These are phyloP conservation scores for Scelioninae gen. 1 DNA, from an alignment of 2,888 invertebrate genomes.

Conservation along the genomic window DNA sequence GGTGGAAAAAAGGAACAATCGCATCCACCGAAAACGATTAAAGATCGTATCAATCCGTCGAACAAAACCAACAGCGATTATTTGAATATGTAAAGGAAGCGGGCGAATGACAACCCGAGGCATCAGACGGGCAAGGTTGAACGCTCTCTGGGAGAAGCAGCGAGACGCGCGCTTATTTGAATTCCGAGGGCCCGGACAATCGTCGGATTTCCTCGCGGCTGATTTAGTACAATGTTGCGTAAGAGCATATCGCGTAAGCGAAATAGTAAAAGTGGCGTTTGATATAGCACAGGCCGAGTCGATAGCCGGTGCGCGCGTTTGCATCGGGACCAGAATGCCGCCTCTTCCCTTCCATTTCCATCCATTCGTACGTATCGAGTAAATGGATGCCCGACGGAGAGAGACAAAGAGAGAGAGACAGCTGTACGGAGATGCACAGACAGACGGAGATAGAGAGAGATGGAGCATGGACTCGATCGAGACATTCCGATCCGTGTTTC, in stretches of 20 bases:
- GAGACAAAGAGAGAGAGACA: too few relatives aligned
- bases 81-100: slow-evolving; percentile 61
- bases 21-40: slow-evolving; percentile 59
- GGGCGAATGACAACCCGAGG: slow-evolving; percentile 44
- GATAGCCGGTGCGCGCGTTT: slow-evolving; percentile 72
- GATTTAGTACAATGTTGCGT: slow-evolving; percentile 67
- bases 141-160: slow-evolving; percentile 35
- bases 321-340: slow-evolving; percentile 65
- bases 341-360: slow-evolving; percentile 67
- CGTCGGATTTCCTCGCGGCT: slow-evolving; percentile 59
- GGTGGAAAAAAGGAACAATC: slow-evolving; percentile 39
- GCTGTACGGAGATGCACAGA: background rate
- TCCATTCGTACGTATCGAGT: slow-evolving; percentile 60
- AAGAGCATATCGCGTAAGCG: slow-evolving; percentile 68
- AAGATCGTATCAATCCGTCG: slow-evolving; percentile 61
- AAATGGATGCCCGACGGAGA: slow-evolving; percentile 70
- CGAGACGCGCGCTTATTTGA: slow-evolving; percentile 57
- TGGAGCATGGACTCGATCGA: slow-evolving; percentile 73
- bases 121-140: slow-evolving; percentile 53
- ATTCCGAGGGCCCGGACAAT: slow-evolving; percentile 49
- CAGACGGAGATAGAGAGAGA: background rate
- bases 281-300: slow-evolving; percentile 69
- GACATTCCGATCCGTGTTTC: slow-evolving; percentile 82
- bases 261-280: slow-evolving; percentile 65
- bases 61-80: slow-evolving; percentile 56